Evolutionary conservation across 2,113 vertebrate species (phyloP).

Genomic region (Amazona vittata): DNA sequence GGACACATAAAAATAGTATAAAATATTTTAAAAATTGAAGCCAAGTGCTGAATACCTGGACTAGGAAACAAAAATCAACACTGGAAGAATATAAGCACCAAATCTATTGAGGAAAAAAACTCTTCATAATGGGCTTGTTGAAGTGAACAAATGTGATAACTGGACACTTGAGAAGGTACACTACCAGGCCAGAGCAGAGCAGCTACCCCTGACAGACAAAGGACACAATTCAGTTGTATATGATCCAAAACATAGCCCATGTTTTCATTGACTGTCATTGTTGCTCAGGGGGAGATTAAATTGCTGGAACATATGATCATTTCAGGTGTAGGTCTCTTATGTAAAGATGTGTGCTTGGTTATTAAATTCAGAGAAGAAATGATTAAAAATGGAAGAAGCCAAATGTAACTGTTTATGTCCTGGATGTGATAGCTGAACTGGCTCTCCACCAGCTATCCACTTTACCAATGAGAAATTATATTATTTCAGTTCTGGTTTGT

Average conservation of each 20-base stretch:
- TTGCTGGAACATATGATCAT: constrained; percentile 10
- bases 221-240: background rate
- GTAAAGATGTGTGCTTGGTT: background rate
- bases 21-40: background rate
- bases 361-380: constrained; percentile 11
- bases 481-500: background rate
- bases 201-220: background rate
- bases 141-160: background rate
- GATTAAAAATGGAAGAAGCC: background rate
- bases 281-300: background rate
- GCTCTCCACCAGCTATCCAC: background rate
- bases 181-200: background rate
- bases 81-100: background rate
- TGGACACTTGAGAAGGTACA: background rate
- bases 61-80: background rate
- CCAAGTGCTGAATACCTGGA: background rate
- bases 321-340: background rate
- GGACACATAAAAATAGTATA: background rate
- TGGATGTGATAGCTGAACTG: background rate
- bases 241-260: background rate
- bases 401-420: background rate
- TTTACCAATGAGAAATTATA: background rate
- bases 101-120: background rate
- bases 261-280: background rate
- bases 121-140: background rate